A percentile compares a stretch with the other conserved stretches of the same genome.
Conservation (phyloP, 2,888 invertebrate species). For the Carterocephalus palaemon region DNA sequence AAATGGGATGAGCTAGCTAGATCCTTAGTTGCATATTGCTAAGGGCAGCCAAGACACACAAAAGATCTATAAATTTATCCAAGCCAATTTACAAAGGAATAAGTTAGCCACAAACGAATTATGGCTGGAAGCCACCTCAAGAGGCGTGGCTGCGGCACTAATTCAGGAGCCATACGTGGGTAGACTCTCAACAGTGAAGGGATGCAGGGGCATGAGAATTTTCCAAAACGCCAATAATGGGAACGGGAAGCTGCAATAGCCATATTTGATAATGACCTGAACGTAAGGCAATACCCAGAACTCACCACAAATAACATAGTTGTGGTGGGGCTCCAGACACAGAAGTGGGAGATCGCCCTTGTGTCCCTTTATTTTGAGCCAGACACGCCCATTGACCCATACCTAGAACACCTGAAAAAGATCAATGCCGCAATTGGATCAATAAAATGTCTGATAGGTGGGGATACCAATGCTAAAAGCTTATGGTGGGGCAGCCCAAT, state of each 20-base stretch:
- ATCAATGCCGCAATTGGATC: not conserved
- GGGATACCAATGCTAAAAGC: constrained; percentile 23
- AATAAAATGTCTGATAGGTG: constrained; percentile 13
- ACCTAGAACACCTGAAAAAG: not conserved
- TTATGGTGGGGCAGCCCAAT: constrained; percentile 23
- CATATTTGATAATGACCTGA: not conserved
- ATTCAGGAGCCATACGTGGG: constrained; percentile 23
- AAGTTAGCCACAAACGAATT: constrained; percentile 5
- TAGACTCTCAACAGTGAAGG: too few species aligned
- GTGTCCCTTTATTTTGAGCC: constrained; percentile 2
- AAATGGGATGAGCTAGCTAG: constrained; percentile 29
- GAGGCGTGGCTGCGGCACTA: constrained; percentile 1
- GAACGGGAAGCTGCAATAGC: constrained; percentile 3
- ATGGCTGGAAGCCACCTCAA: not conserved
- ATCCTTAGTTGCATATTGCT: constrained; percentile 24
- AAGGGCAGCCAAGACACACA: constrained; percentile 6
- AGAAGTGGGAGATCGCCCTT: not conserved
- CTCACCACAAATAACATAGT: constrained; percentile 9
- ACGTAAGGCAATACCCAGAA: not conserved
- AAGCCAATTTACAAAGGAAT: constrained; percentile 5
- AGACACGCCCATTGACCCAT: not conserved
- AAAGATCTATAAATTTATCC: not conserved
- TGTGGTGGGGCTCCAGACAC: not conserved
- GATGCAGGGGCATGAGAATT: not conserved
- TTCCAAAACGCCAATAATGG: not conserved